Conservation (phyloP, 1,140 invertebrate species). For the Cotesia glomerata region DNA sequence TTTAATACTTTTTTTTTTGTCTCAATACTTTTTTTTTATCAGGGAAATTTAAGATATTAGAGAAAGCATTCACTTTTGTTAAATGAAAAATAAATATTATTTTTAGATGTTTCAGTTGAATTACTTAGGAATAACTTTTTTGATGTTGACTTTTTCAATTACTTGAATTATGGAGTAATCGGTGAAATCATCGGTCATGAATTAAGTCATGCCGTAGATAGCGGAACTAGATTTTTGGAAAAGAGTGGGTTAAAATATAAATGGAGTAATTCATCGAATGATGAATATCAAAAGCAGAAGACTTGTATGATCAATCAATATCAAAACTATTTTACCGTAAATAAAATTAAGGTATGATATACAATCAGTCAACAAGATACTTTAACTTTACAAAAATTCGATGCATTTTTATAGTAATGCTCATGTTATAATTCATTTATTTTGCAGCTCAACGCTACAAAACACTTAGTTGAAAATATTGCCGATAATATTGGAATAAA, state of each 20-base stretch:
- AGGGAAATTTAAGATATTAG: too few species aligned
- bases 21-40: too few species aligned
- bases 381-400: too few species aligned
- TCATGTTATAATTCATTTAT: too few species aligned
- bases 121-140: background rate
- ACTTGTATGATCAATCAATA: background rate
- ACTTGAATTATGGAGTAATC: constrained; percentile 77
- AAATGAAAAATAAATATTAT: too few species aligned
- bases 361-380: too few species aligned
- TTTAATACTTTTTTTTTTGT: too few species aligned
- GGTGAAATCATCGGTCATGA: constrained; percentile 79
- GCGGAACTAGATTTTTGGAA: constrained; percentile 70
- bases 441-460: constrained; percentile 56
- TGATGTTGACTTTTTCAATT: background rate
- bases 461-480: constrained; percentile 64
- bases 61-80: too few species aligned
- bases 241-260: constrained; percentile 68
- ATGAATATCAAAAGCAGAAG: background rate
- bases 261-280: background rate
- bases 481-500: constrained; percentile 66
- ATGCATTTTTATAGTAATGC: too few species aligned
- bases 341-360: background rate
- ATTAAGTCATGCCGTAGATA: constrained; percentile 80
- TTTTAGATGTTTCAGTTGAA: background rate
- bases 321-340: background rate